Percentiles rank a stretch among this genome's conserved stretches.
Conservation (phyloP, 1,140 invertebrate species). For the Hirudo medicinalis region DNA sequence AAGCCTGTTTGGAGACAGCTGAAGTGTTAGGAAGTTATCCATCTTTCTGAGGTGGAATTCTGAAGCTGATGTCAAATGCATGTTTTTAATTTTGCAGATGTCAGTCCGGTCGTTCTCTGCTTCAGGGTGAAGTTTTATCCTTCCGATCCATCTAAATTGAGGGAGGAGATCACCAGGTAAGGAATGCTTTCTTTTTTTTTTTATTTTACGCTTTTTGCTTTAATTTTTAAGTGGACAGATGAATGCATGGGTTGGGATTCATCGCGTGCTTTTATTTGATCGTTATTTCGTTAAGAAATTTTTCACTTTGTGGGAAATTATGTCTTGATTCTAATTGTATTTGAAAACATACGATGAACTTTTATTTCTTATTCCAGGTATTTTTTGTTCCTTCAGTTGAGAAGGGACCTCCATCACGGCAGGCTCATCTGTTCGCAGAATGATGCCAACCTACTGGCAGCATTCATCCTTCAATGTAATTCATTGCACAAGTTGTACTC, state of each 20-base stretch:
- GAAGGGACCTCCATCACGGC: constrained; percentile 80
- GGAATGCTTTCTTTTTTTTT: too few species aligned
- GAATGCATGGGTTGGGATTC: too few species aligned
- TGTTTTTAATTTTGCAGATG: constrained; percentile 27
- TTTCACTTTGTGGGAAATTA: neutral
- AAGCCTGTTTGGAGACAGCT: constrained; percentile 87
- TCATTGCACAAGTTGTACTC: constrained; percentile 11
- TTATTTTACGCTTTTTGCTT: neutral
- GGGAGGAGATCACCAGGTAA: constrained; percentile 40
- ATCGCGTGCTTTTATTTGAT: neutral
- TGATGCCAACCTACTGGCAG: constrained; percentile 75
- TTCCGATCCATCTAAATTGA: constrained; percentile 37
- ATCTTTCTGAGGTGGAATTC: neutral
- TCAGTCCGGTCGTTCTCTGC: constrained; percentile 38
- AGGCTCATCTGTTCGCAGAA: constrained; percentile 75
- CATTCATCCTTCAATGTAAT: constrained; percentile 82
- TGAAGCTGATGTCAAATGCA: neutral
- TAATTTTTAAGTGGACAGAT: too few species aligned
- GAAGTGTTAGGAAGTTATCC: constrained; percentile 58
- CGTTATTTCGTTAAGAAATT: neutral
- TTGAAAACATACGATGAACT: neutral
- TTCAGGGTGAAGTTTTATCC: constrained; percentile 42
- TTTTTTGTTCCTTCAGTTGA: constrained; percentile 82
- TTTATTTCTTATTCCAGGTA: constrained; percentile 46
- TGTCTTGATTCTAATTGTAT: too few species aligned